A percentile compares a stretch with the other conserved stretches of the same genome.
phyloP scores from a whole-genome alignment of 1,140 invertebrate genomes.

The Caenorhabditis remanei region DNA sequence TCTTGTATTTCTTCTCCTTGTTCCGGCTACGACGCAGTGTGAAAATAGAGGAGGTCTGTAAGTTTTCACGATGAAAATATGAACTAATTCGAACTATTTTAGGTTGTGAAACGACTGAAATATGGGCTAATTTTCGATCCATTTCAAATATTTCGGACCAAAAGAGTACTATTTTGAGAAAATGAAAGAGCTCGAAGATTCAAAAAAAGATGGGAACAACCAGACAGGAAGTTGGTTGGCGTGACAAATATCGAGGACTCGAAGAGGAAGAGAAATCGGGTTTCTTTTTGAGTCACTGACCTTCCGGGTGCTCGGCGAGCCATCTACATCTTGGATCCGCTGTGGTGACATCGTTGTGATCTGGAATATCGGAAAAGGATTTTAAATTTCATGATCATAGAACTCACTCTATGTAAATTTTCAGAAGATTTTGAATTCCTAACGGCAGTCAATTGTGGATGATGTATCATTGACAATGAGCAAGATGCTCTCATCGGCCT shows the following conservation, averaged over 20 bases:
- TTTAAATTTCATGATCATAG: too few species aligned
- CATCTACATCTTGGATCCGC: constrained; percentile 43
- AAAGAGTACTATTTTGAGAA: too few species aligned
- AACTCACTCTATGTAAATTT: constrained; percentile 70
- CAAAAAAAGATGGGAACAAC: too few species aligned
- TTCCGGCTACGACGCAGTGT: constrained; percentile 62
- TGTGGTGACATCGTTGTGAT: constrained; percentile 53
- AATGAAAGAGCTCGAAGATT: too few species aligned
- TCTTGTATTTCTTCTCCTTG: constrained; percentile 61
- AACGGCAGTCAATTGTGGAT: constrained; percentile 73
- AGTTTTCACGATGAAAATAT: not conserved
- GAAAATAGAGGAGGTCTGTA: constrained; percentile 49
- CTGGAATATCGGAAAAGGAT: not conserved
- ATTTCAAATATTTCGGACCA: too few species aligned
- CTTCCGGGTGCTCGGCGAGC: constrained; percentile 45
- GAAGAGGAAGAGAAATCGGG: too few species aligned
- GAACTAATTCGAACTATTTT: too few species aligned
- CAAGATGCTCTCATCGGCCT: constrained; percentile 67
- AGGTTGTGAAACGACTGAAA: not conserved
- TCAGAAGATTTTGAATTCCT: constrained; percentile 74
- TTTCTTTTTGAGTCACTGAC: not conserved
- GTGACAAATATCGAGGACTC: too few species aligned
- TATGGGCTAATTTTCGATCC: not conserved
- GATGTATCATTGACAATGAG: constrained; percentile 75
- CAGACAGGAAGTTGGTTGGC: too few species aligned